Evolutionary conservation across 1,140 invertebrate species (phyloP).

Genomic region (Tetranychus cinnabarinus): DNA sequence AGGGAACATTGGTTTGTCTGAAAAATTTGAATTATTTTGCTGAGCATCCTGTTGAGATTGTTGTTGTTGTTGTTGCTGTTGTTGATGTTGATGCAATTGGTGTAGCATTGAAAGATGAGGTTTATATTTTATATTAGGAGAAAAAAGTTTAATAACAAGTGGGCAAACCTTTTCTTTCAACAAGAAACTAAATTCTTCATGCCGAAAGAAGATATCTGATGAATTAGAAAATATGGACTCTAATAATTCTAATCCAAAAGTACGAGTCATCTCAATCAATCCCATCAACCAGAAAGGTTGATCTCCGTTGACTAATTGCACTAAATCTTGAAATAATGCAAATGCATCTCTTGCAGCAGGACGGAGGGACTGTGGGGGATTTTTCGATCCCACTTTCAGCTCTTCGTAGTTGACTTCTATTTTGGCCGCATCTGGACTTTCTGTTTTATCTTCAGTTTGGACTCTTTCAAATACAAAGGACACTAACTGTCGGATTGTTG

Average conservation of each 20-base stretch:
- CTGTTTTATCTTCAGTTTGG: slow-evolving; percentile 25
- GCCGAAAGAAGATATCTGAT: slow-evolving; percentile 75
- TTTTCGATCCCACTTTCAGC: neutral
- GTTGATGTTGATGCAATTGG: neutral
- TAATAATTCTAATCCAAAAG: slow-evolving; percentile 80
- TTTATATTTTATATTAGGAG: slow-evolving; percentile 75
- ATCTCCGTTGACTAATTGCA: slow-evolving; percentile 85
- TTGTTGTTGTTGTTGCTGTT: slow-evolving; percentile 5
- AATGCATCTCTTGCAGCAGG: slow-evolving; percentile 84
- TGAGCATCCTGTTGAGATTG: neutral
- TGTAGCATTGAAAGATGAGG: neutral
- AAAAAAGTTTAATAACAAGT: slow-evolving; percentile 88
- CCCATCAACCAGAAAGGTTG: slow-evolving; percentile 79
- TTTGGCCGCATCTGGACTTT: neutral
- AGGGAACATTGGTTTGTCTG: slow-evolving; percentile 81
- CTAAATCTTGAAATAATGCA: slow-evolving; percentile 86
- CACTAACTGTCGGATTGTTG: slow-evolving; percentile 86
- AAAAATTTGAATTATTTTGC: neutral
- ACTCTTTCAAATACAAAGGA: slow-evolving; percentile 87
- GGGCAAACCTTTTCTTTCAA: slow-evolving; percentile 91
- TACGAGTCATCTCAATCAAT: slow-evolving; percentile 88
- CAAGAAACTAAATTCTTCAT: slow-evolving; percentile 77
- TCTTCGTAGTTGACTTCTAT: slow-evolving; percentile 5
- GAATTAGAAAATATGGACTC: slow-evolving; percentile 80
- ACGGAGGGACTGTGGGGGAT: slow-evolving; percentile 47